Percentiles rank a stretch among this genome's conserved stretches.
phyloP scores from a whole-genome alignment of 2,888 invertebrate genomes.

The Creontiades dilutus region DNA sequence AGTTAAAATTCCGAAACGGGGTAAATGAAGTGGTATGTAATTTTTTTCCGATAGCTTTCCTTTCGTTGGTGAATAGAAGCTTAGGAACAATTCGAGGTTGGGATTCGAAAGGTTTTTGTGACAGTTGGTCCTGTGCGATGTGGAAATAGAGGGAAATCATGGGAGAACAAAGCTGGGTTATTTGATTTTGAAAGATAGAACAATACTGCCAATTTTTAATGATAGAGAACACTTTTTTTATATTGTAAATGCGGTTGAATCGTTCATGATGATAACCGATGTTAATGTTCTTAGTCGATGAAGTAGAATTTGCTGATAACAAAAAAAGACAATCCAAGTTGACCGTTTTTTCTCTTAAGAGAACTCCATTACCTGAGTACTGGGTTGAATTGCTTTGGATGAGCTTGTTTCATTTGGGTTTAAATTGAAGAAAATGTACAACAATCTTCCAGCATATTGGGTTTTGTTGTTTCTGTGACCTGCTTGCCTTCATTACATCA shows the following conservation, averaged over 20 bases:
- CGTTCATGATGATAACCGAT: not conserved
- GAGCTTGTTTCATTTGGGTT: not conserved
- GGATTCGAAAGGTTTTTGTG: not conserved
- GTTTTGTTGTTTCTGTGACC: no score
- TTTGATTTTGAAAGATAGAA: not conserved
- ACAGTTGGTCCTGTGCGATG: not conserved
- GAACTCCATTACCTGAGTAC: not conserved
- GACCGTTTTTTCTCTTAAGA: not conserved
- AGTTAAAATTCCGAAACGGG: not conserved
- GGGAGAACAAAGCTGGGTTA: not conserved
- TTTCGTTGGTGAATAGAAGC: not conserved
- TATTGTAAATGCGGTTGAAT: not conserved
- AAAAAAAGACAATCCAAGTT: conserved; percentile 25
- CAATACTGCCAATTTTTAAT: conserved; percentile 34
- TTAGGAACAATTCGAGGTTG: not conserved
- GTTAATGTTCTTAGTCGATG: not conserved
- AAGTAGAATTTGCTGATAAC: conserved; percentile 5
- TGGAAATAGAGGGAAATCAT: no score
- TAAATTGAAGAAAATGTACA: no score
- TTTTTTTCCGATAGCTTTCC: not conserved
- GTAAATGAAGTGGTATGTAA: not conserved
- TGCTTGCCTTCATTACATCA: no score
- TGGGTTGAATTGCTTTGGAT: conserved; percentile 15
- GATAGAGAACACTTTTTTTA: not conserved
- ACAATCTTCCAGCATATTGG: no score